phyloP scores from a whole-genome alignment of 2,113 vertebrate species.

The Monarcha castaneiventris region DNA sequence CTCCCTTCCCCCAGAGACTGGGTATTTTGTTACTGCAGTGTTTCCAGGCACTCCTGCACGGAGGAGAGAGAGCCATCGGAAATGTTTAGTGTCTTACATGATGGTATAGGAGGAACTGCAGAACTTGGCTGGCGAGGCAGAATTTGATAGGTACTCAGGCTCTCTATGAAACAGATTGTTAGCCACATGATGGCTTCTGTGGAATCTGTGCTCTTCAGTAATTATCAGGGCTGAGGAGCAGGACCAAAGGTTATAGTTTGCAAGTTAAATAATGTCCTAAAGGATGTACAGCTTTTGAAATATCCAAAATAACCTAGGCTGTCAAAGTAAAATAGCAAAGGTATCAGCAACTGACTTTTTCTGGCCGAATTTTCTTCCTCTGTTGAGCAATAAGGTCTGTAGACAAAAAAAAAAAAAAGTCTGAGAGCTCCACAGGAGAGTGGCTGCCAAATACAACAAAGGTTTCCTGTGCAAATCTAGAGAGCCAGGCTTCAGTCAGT shows the following conservation, averaged over 20 bases:
- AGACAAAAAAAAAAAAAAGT: neutral
- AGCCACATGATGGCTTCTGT: neutral
- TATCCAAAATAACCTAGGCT: neutral
- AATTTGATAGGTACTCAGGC: neutral
- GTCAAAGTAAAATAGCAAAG: neutral
- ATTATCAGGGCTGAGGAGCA: neutral
- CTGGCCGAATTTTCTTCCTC: neutral
- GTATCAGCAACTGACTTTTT: neutral
- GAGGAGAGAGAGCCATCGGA: neutral
- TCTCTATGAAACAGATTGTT: neutral
- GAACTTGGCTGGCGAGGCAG: neutral
- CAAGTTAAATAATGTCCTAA: neutral
- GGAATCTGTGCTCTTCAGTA: neutral
- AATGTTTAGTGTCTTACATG: neutral
- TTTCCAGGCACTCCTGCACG: neutral
- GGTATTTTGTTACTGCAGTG: neutral
- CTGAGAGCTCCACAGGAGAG: neutral
- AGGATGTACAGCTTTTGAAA: neutral
- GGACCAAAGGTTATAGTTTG: neutral
- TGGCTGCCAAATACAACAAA: conserved; percentile 3
- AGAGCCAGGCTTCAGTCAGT: neutral
- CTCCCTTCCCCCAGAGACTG: neutral
- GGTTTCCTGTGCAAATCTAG: neutral
- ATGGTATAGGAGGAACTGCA: neutral
- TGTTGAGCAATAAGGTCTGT: neutral